Evolutionary conservation across 2,797 vertebrate genomes (phyloP).

Genomic region (Brachyalestes nurse): DNA sequence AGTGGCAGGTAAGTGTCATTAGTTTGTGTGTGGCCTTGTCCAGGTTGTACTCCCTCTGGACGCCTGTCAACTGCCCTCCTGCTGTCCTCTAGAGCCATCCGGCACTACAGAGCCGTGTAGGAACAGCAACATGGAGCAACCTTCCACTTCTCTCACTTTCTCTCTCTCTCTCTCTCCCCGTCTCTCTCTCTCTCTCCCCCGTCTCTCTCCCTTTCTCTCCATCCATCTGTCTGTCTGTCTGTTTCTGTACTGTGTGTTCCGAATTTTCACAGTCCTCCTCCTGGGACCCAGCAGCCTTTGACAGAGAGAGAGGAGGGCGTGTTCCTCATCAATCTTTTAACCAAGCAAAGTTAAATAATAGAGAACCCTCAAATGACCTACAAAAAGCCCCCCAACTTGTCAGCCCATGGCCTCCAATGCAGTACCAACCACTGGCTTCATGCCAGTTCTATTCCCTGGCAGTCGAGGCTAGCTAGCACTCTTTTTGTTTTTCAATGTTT

Average conservation of each 20-base stretch:
- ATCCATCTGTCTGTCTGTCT: neutral
- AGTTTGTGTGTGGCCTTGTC: neutral
- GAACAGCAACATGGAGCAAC: conserved; percentile 42
- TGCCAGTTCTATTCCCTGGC: conserved; percentile 42
- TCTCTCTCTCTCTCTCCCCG: conserved; percentile 40
- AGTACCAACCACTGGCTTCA: conserved; percentile 50
- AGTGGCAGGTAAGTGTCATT: conserved; percentile 35
- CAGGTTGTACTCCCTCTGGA: neutral
- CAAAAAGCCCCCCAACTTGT: conserved; percentile 61
- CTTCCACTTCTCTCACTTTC: conserved; percentile 53
- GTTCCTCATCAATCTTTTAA: conserved; percentile 72
- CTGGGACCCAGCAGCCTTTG: conserved; percentile 57
- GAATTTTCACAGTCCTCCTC: conserved; percentile 64
- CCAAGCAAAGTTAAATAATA: conserved; percentile 65
- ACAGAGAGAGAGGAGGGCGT: conserved; percentile 53
- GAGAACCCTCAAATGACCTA: conserved; percentile 67
- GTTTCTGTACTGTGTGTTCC: conserved; percentile 33
- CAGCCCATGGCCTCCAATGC: conserved; percentile 42
- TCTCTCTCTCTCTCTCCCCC: conserved; percentile 5
- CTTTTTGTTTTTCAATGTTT: conserved; percentile 37
- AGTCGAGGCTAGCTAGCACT: conserved; percentile 17
- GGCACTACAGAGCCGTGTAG: conserved; percentile 52
- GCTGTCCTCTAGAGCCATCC: conserved; percentile 39
- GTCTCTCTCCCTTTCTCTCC: neutral
- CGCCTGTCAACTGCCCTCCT: neutral